Evolutionary conservation across 2,113 vertebrate genomes (phyloP), one percentile per base, ranked within the genome.

Genomic region (Barnardius zonarius): DNA sequence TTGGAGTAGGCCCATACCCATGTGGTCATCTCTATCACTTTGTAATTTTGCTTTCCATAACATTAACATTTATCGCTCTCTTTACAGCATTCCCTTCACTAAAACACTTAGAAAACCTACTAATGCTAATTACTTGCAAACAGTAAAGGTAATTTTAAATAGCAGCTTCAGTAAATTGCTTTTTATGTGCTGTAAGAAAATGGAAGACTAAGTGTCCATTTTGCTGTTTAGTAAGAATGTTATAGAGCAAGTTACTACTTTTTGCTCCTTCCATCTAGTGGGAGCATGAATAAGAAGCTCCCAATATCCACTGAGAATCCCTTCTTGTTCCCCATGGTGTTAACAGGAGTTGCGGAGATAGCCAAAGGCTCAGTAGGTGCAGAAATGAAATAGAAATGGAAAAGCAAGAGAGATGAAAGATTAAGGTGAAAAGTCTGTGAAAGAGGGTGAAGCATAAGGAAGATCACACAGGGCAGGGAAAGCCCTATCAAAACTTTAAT

Each of bases 101-200:
- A 57, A 78, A 87, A 81, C 11, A 31, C n/a, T 28, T 61, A 37
- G 74, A 91, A 96, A 95, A 81, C 51, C 70, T 81, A 61, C 59
- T 76, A 91, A 91, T 88, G 77, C 77, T 88, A 90, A 96, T 93
- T 92, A 95, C 77, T 92, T 92, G 51, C 48, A 97, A 96, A 93
- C 86, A 92, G 83, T 61, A 91, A 78, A 95, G 67, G 95, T 84
- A 75, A 82, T 93, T 96, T 92, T 87, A 95, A 94, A 94, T 39
- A 74, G 69, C 92, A 95, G 66, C 76, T 62, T 79, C 86, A 84
- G 73, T 82, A 86, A 95, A 88, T 95, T 85, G 88, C 79, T 89
- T 95, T 93, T 93, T 94, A 84, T 94, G 64, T 91, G 70, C 78
- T 86, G 63, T 83, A 85, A 91, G 87, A 88, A 96, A 94, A 91